Percentiles rank a stretch among this genome's conserved stretches.
Conservation (phyloP, 2,888 invertebrate genomes). For the Agrochola macilenta region DNA sequence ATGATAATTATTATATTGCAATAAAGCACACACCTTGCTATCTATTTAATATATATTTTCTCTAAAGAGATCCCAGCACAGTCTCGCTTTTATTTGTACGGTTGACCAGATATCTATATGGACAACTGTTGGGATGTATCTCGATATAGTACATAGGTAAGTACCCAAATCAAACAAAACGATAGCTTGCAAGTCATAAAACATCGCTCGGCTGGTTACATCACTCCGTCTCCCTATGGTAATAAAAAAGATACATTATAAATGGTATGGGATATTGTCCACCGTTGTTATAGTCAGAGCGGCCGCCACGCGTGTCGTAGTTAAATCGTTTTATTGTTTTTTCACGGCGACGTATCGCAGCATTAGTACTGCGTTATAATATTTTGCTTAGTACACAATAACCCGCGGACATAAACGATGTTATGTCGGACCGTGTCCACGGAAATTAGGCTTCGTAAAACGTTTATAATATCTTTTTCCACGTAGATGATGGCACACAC, state of each 20-base stretch:
- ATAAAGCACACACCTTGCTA: neutral
- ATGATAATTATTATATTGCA: neutral
- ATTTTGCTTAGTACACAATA: constrained; percentile 79
- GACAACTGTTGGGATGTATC: constrained; percentile 9
- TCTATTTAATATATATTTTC: neutral
- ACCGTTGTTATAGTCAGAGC: constrained; percentile 77
- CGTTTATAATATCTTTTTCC: constrained; percentile 58
- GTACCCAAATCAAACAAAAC: constrained; percentile 56
- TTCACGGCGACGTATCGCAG: constrained; percentile 81
- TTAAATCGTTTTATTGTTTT: constrained; percentile 87
- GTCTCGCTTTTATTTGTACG: neutral
- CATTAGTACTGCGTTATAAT: constrained; percentile 82
- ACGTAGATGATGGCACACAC: constrained; percentile 20
- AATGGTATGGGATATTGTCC: constrained; percentile 85
- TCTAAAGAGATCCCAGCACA: neutral
- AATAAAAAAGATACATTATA: constrained; percentile 87
- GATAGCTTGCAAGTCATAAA: constrained; percentile 64
- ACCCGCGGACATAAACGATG: constrained; percentile 72
- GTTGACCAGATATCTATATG: neutral
- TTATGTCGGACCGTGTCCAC: constrained; percentile 68
- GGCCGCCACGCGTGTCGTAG: constrained; percentile 81
- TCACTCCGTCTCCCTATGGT: constrained; percentile 76
- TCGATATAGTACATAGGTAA: constrained; percentile 6
- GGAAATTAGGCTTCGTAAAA: constrained; percentile 71
- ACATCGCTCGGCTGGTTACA: constrained; percentile 60